Conservation (phyloP, 2,888 invertebrate species). For the Aproaerema taeniolella region DNA sequence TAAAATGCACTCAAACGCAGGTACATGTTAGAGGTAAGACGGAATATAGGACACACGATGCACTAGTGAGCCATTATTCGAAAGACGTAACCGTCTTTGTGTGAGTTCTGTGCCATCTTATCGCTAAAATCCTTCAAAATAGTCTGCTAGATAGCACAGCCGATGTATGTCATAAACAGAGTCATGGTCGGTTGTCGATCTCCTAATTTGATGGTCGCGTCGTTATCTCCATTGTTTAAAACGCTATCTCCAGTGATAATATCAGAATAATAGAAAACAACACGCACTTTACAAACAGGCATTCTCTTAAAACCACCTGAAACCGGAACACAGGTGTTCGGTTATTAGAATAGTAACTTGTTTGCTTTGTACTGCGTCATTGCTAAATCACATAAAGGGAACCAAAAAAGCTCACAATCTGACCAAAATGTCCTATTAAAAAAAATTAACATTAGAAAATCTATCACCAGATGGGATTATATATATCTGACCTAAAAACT, state of each 20-base stretch:
- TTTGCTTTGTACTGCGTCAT: not conserved
- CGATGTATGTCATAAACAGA: constrained; percentile 52
- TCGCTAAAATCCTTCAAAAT: constrained; percentile 62
- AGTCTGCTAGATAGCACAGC: constrained; percentile 36
- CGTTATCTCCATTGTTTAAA: constrained; percentile 45
- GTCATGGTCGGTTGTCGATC: constrained; percentile 74
- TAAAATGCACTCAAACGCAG: constrained; percentile 33
- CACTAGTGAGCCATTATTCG: constrained; percentile 13
- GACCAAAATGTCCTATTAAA: no score
- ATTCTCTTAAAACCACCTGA: not conserved
- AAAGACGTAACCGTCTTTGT: constrained; percentile 22
- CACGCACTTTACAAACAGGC: no score
- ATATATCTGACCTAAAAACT: constrained; percentile 5
- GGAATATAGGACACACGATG: constrained; percentile 28
- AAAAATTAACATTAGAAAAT: no score
- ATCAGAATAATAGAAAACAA: no score
- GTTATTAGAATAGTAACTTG: not conserved
- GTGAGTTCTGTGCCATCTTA: constrained; percentile 54
- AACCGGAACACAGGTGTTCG: constrained; percentile 3
- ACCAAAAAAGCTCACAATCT: no score
- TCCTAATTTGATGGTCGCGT: constrained; percentile 66
- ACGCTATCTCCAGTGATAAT: constrained; percentile 43
- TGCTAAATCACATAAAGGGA: no score
- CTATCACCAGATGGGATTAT: not conserved
- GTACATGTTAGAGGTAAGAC: constrained; percentile 24